A percentile compares a stretch with the other conserved stretches of the same genome.
Evolutionary conservation across 1,140 invertebrate genomes (phyloP).

Genomic region (Nasonia giraulti): DNA sequence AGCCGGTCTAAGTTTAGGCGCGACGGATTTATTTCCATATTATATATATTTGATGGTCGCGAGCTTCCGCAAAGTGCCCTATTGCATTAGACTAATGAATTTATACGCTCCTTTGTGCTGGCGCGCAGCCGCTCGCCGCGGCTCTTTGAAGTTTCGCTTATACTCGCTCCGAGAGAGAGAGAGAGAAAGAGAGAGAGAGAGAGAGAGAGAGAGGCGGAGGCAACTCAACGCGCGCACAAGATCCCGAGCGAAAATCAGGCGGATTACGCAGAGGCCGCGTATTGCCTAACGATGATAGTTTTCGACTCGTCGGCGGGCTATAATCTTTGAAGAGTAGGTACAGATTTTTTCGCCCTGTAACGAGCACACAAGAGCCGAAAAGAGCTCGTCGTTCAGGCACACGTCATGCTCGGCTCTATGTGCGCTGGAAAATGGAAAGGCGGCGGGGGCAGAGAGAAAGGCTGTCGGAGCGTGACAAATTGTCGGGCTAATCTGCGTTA

Average conservation of each 20-base stretch:
- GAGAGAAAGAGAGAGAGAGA: no score
- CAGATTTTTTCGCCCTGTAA: not conserved
- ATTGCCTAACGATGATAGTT: no score
- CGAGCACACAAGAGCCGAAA: not conserved
- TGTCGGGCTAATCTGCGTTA: constrained; percentile 71
- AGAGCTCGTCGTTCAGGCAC: not conserved
- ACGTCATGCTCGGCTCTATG: not conserved
- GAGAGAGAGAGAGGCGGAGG: not conserved
- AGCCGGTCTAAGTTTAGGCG: constrained; percentile 16
- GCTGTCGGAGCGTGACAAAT: constrained; percentile 72
- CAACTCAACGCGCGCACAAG: not conserved
- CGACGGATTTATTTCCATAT: not conserved
- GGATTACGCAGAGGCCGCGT: no score
- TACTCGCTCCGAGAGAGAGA: not conserved
- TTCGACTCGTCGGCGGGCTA: no score
- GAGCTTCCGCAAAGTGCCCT: constrained; percentile 9
- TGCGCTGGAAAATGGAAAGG: not conserved
- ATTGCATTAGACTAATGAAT: constrained; percentile 46
- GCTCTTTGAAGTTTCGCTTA: constrained; percentile 32
- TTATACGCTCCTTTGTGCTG: constrained; percentile 1
- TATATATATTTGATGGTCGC: not conserved
- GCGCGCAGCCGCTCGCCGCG: not conserved
- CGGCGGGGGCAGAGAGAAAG: constrained; percentile 45
- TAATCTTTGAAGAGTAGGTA: no score
- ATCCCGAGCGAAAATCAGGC: no score